phyloP scores from a whole-genome alignment of 2,113 vertebrate genomes.

The Crotophaga sulcirostris region DNA sequence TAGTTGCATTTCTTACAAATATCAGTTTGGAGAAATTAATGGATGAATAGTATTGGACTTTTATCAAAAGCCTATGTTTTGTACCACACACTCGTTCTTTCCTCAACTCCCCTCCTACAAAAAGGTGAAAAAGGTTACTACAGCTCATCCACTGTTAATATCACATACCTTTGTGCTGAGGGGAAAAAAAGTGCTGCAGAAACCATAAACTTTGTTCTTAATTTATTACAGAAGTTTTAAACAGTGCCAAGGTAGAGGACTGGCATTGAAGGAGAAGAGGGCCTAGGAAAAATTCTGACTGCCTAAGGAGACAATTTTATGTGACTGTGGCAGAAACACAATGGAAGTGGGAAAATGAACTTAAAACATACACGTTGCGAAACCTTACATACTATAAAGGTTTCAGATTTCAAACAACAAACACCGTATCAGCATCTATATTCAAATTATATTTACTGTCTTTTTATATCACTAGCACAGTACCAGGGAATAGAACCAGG shows the following conservation, averaged over 20 bases:
- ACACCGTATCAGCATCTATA: not conserved
- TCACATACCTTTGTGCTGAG: not conserved
- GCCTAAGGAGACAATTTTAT: not conserved
- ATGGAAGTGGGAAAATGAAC: not conserved
- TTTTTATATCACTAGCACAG: not conserved
- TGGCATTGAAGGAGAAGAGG: not conserved
- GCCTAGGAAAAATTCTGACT: not conserved
- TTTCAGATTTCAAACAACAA: not conserved
- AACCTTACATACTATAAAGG: not conserved
- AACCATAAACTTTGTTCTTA: not conserved
- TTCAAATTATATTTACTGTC: not conserved
- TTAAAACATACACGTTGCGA: not conserved
- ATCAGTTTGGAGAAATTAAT: not conserved
- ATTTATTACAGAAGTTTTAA: not conserved
- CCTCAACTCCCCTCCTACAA: fast-evolving
- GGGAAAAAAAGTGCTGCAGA: not conserved
- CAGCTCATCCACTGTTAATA: not conserved
- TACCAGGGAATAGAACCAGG: not conserved
- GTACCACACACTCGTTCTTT: not conserved
- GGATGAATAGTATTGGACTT: not conserved
- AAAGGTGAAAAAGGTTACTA: not conserved
- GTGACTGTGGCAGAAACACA: not conserved
- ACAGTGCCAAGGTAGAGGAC: not conserved
- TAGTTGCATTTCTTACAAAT: not conserved
- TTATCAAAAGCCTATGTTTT: not conserved